Evolutionary conservation across 2,113 vertebrate species (phyloP).

Genomic region (Phaethon lepturus): DNA sequence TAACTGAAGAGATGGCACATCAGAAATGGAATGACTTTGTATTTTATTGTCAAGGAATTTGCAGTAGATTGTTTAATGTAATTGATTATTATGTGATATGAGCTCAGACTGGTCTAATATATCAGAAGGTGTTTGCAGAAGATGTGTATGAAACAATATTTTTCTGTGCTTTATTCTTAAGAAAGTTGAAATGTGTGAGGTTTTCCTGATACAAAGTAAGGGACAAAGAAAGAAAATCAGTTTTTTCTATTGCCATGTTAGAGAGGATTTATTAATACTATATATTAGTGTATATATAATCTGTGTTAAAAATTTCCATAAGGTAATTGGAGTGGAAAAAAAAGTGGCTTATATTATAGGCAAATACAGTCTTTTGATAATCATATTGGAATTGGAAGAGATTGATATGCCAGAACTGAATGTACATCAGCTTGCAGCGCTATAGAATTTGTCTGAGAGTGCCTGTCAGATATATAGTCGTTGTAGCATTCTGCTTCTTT

Average conservation of each 20-base stretch:
- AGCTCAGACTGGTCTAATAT: background rate
- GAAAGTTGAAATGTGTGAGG: background rate
- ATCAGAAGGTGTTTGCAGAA: background rate
- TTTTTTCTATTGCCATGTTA: background rate
- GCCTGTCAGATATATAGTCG: background rate
- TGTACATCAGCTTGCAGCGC: background rate
- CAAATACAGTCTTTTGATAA: background rate
- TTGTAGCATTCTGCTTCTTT: background rate
- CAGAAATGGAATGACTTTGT: background rate
- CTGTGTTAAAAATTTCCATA: constrained; percentile 20
- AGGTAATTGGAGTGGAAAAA: constrained; percentile 25
- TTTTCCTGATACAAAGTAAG: background rate
- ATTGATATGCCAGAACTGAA: background rate
- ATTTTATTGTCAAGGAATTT: background rate
- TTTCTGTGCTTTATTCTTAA: background rate
- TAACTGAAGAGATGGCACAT: background rate
- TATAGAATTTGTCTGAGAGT: background rate
- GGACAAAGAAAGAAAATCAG: background rate
- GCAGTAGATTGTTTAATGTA: background rate
- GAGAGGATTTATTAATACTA: constrained; percentile 24
- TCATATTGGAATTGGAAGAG: background rate
- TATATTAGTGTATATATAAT: background rate
- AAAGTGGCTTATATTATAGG: background rate
- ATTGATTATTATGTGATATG: background rate
- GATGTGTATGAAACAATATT: background rate